Conservation (phyloP, 2,888 invertebrate genomes). For the Quadroppia sp. region DNA sequence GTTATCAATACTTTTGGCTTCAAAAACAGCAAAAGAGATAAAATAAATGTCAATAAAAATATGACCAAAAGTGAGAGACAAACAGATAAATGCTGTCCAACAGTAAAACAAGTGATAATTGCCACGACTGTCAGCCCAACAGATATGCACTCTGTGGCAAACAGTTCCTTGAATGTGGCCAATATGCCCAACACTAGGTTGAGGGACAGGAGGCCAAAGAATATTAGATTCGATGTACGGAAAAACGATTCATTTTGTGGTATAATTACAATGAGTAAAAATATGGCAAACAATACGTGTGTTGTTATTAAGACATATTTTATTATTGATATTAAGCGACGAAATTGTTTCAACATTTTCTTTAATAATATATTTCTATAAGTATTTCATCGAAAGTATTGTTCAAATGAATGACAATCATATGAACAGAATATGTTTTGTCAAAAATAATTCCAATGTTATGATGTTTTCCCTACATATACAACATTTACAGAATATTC, state of each 20-base stretch:
- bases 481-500: neutral
- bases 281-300: slow-evolving; percentile 26
- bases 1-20: slow-evolving; percentile 33
- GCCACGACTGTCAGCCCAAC: slow-evolving; percentile 29
- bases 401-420: too few species aligned
- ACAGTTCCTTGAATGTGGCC: slow-evolving; percentile 38
- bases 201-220: slow-evolving; percentile 24
- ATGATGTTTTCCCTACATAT: neutral
- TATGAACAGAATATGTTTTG: too few species aligned
- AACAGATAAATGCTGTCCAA: slow-evolving; percentile 36
- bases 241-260: neutral
- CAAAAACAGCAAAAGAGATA: slow-evolving; percentile 27
- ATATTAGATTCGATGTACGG: neutral
- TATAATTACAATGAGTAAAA: slow-evolving; percentile 12
- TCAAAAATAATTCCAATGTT: too few species aligned
- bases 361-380: neutral
- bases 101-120: slow-evolving; percentile 31
- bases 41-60: slow-evolving; percentile 37
- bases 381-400: neutral
- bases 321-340: neutral
- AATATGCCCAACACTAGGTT: slow-evolving; percentile 17
- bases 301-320: slow-evolving; percentile 1
- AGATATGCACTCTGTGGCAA: slow-evolving; percentile 5
- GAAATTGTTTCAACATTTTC: slow-evolving; percentile 21
- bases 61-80: slow-evolving; percentile 34